Base-by-base conservation (phyloP, 1,140 invertebrate genomes). In the Drosophila punjabiensis region DNA sequence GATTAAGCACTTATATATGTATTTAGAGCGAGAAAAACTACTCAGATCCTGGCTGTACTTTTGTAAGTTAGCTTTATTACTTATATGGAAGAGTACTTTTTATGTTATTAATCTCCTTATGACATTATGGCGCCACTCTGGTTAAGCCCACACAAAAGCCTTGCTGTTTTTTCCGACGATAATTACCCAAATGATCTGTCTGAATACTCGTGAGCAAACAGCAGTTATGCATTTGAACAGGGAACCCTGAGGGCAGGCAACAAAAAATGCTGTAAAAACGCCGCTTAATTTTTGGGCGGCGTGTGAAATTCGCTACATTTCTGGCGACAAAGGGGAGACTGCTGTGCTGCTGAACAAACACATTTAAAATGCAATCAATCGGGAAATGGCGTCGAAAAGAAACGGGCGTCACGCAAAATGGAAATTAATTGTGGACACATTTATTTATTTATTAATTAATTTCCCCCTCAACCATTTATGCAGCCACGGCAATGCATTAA, bases 351-450 rank as follows among this genome's bases (percentile, higher is more conserved):
- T 41, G 30, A 71, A 39, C 45, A 81, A 73, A 69, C 43, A 70
- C 74, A 78, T 67, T 85, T 75, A 82, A 85, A 82, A 81, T 75
- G 74, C 68, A 86, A 85, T 85, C 74, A 85, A 81, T 85, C 68
- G 62, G 63, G 24, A 62, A 65, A 39, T 9, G 59, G 24, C 59
- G n/a, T n/a, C 5, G 41, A 18, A 73, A 61, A 52, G 68, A 61
- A 58, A 32, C 37, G 32, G 60, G 67, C 56, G 64, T 52, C 47
- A 61, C 60, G 59, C 56, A 63, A 78, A 81, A 85, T 70, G 65
- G 41, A 78, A 81, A 81, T 86, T 78, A 86, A 85, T 85, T 86
- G 76, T 77, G 68, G 70, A 30, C 61, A 53, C 73, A 85, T 84
- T 84, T 76, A 81, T 62, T 73, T 50, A 73, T 74, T 74, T 74